Evolutionary conservation across 2,797 vertebrate genomes (phyloP), one percentile per base, ranked within the genome.

Genomic region (Meriones psammophilus): DNA sequence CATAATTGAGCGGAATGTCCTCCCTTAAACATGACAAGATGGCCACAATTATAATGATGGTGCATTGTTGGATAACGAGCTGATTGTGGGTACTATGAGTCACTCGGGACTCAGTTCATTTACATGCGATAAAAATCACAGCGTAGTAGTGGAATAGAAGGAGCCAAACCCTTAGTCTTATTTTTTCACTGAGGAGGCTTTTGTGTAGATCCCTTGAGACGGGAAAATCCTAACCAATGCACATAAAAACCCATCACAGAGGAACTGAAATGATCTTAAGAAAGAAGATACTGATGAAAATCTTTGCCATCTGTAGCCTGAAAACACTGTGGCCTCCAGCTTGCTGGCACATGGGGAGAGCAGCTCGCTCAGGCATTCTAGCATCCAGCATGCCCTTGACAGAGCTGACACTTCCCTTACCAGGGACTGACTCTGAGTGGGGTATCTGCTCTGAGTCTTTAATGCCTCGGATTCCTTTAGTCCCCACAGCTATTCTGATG

Each of bases 51-150:
- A 91, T 73, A 73, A 83, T 39, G 46, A 93, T 88, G 84, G 84
- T 86, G 78, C 73, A 78, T 95, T 85, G 95, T 89, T 88, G 66
- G 66, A 46, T 95, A 91, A 95, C 0, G 30, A 94, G 66, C 76
- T 77, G 91, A 85, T 89, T 94, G 71, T 96, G 95, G 76, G 62
- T 58, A 33, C 54, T 42, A 0, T 96, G 97, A 95, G 95, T 96
- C 96, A 96, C 79, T 93, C 26, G 56, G 76, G 84, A 85, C 39
- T 95, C 26, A 8, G 42, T 94, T 96, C 96, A 96, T 93, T 97
- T 97, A 92, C 93, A 93, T 86, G 86, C 73, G 88, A 95, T 96
- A 89, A 84, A 96, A 92, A 90, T 89, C 60, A 87, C 36, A 76
- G 68, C 64, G 22, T 68, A 4, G 13, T 80, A 36, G 88, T 88